Base-by-base conservation (phyloP, 1,140 invertebrate genomes). In the Latrodectus geometricus region DNA sequence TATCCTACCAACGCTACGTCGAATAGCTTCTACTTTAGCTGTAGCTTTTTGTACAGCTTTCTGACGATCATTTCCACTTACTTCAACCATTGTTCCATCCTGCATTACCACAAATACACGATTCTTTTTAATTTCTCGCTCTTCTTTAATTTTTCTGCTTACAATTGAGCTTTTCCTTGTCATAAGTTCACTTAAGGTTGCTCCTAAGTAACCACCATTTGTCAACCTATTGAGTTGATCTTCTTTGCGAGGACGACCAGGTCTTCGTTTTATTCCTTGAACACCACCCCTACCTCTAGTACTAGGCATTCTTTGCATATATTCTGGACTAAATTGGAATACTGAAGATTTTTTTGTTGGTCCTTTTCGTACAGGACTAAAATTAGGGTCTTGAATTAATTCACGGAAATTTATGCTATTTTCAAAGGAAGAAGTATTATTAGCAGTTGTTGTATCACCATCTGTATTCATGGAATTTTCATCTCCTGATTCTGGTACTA, bases 31-130 rank as follows among this genome's bases (percentile, higher is more conserved):
- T 20, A 88, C 81, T 79, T 88, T 88, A 7, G 82, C 87, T n/a
- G 83, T 86, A 20, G 88, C 88, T 75, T 86, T 86, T 17, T 78
- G 15, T 12, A 88, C 84, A 52, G 88, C 88, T 66, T 88, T 88
- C 68, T 86, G 79, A 0, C 84, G 54, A 70, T 88, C 88, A 66
- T 78, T 88, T 50, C 88, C 88, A 74, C 80, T 88, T 9, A 88
- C 85, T 78, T 88, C 88, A 7, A 88, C 87, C 75, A 88, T 88
- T 20, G 84, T 88, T 66, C 87, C 87, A 83, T 88, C 88, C 12
- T 84, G 82, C 78, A 88, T 88, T 3, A 88, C 88, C 5, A 88
- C 88, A 88, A 88, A 88, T n/a, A 88, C 66, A n/a, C 88, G 83
- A 75, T 88, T 88, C 54, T 88, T 88, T 61, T 86, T 85, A 35